Evolutionary conservation across 2,113 vertebrate genomes (phyloP).

Genomic region (Porphyrio hochstetteri): DNA sequence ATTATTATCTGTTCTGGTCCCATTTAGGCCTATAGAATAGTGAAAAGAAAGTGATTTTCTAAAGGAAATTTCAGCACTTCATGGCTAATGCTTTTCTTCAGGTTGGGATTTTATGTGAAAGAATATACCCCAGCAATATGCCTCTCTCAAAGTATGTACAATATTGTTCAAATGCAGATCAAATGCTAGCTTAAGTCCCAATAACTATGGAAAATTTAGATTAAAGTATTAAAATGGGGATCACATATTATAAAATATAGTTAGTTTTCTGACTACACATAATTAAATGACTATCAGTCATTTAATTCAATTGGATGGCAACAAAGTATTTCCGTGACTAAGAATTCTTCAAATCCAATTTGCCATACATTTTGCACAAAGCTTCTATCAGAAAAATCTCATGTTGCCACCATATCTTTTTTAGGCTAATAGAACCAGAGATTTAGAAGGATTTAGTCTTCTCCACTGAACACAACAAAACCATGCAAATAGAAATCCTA

Average conservation of each 20-base stretch:
- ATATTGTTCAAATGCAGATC: not conserved
- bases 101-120: not conserved
- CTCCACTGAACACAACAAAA: not conserved
- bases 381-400: not conserved
- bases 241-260: not conserved
- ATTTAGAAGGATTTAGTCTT: not conserved
- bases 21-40: not conserved
- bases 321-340: not conserved
- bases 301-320: not conserved
- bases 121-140: not conserved
- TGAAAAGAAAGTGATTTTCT: not conserved
- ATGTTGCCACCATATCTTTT: not conserved
- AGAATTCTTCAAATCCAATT: not conserved
- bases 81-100: accelerated
- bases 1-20: not conserved
- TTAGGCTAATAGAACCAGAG: not conserved
- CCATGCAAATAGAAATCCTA: not conserved
- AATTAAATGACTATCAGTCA: not conserved
- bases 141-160: not conserved
- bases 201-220: not conserved
- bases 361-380: not conserved
- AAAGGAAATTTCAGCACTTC: not conserved
- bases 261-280: not conserved
- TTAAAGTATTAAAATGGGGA: not conserved
- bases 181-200: not conserved